Evolutionary conservation across 2,113 vertebrate genomes (phyloP).

Genomic region (Parotia lawesii): DNA sequence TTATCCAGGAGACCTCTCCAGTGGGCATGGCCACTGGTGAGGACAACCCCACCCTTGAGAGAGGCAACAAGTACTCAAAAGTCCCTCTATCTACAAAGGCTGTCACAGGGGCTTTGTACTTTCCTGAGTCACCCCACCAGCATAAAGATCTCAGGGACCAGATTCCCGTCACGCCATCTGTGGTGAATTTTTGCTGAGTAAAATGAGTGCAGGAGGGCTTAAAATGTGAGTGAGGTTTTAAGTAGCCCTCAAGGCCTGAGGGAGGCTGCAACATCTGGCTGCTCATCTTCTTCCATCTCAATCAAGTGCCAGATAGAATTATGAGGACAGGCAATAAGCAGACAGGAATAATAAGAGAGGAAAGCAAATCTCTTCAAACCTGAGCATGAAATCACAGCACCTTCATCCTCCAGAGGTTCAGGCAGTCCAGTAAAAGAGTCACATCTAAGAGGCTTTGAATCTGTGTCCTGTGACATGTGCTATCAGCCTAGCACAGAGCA

Average conservation of each 20-base stretch:
- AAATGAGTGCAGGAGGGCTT: background rate
- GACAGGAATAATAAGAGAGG: background rate
- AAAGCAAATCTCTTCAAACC: background rate
- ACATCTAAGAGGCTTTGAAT: background rate
- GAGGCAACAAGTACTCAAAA: background rate
- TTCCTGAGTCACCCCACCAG: background rate
- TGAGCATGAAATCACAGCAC: background rate
- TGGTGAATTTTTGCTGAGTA: background rate
- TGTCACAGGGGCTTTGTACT: background rate
- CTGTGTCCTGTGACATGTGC: background rate
- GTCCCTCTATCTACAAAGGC: background rate
- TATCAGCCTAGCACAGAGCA: background rate
- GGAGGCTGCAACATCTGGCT: background rate
- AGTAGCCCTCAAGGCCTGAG: background rate
- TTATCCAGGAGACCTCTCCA: background rate
- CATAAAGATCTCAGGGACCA: background rate
- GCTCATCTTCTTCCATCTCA: background rate
- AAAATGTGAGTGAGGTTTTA: background rate
- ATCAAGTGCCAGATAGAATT: background rate
- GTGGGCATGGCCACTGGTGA: background rate
- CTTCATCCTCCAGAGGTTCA: background rate
- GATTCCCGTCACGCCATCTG: accelerated
- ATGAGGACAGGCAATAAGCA: background rate
- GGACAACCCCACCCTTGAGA: background rate
- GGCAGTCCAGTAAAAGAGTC: background rate